Base-by-base conservation (phyloP, 2,888 invertebrate species). In the Drosophila subsilvestris region DNA sequence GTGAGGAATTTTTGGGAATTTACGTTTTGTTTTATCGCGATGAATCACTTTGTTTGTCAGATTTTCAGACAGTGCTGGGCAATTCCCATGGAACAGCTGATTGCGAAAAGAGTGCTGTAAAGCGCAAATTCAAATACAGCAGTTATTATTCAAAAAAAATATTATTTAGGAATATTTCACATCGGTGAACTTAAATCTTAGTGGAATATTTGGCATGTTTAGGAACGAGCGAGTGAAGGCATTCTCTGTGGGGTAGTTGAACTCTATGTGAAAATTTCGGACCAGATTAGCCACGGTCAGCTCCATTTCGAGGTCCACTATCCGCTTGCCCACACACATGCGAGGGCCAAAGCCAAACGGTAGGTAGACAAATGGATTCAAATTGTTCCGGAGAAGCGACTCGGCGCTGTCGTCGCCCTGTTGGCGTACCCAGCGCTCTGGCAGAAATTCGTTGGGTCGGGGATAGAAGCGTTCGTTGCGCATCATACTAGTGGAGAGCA, bases 251-350 rank as follows among this genome's bases (percentile, higher is more conserved):
- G 88, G 75, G 68, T 91, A 86, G 14, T 91, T 88, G 88, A 89
- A 93, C 56, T 92, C 91, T 7, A 93, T 66, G 2, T 82, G 58
- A 63, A 92, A 93, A 60, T 92, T 91, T 43, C 91, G 85, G n/a
- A 93, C 77, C 44, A 90, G 71, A 86, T 81, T 93, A 32, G 93
- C 92, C 18, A 93, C 68, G 0, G 94, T 90, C 6, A 92, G 91
- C 89, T 94, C 94, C 56, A 75, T 95, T 90, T 95, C 96, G 71
- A 96, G 92, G 80, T 95, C 95, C 0, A 96, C 96, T 77, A 96
- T 94, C 82, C 96, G 92, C 86, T 94, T 93, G 5, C 96, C 96
- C 65, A 95, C 93, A 85, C 95, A 96, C 71, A 94, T 94, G 58
- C 95, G 75, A 3, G 90, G 86, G 0, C 91, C 91, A 56, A 90